Base-by-base conservation (phyloP, 2,888 invertebrate species). In the Alentia gelatinosa region DNA sequence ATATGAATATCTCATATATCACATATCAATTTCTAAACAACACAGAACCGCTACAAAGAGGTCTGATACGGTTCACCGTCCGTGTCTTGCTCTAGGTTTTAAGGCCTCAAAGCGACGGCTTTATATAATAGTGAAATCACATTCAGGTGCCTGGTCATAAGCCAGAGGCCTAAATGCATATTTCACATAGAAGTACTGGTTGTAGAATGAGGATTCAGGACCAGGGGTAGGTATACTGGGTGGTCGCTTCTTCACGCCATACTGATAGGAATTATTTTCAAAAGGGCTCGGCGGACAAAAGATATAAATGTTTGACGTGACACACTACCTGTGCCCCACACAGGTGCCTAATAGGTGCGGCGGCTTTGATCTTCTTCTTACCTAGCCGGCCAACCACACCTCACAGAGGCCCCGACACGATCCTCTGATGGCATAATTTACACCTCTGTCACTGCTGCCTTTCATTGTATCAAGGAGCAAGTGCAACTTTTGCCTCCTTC, bases 331-430 rank as follows among this genome's bases (percentile, higher is more conserved):
- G n/a, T n/a, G n/a, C 56, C 56, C 56, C 19, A 68, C 68, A 68
- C 68, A 68, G 68, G 33, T 68, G 68, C 33, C 68, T 68, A 30
- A 68, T 68, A 68, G 68, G 68, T 68, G 56, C 56, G 56, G 56
- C 56, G n/a, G 23, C 56, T 56, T 56, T 56, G 56, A 56, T 56
- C 56, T 12, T n/a, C 19, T 1, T n/a, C 56, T n/a, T 56, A 56
- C 56, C 56, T 42, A n/a, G 47, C 15, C 7, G 47, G 15, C 47
- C n/a, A 56, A 56, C 56, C 19, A 56, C 56, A 56, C 56, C 56
- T 56, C 56, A n/a, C 19, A 56, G 56, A n/a, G 23, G 23, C n/a
- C 56, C 56, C 19, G n/a, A 56, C 3, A n/a, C 19, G 23, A 19
- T n/a, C 5, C 56, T 56, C 56, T 56, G 56, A 56, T 56, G 56